Conservation (phyloP, 1,140 invertebrate genomes). For the Schmidtea mediterranea region DNA sequence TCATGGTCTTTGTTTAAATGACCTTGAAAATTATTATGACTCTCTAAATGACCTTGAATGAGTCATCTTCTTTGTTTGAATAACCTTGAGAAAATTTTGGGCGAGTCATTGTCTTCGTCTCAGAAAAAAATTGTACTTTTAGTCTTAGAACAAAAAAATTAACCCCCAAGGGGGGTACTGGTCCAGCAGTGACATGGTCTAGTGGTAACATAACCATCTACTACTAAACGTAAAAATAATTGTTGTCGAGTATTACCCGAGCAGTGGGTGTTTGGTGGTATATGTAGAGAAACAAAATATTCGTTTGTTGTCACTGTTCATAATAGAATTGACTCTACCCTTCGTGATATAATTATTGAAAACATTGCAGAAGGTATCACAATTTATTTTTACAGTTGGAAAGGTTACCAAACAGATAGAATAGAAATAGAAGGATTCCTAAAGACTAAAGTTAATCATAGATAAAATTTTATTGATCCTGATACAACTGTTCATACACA, state of each 20-base stretch:
- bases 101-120: too few relatives aligned
- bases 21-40: too few relatives aligned
- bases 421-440: too few relatives aligned
- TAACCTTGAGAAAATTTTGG: too few relatives aligned
- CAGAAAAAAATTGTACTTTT: too few relatives aligned
- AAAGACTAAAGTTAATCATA: background rate
- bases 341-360: background rate
- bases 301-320: background rate
- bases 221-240: background rate
- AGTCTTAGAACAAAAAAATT: too few relatives aligned
- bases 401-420: background rate
- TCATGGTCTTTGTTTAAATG: too few relatives aligned
- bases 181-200: too few relatives aligned
- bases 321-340: background rate
- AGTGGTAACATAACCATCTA: too few relatives aligned
- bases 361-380: background rate
- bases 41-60: too few relatives aligned
- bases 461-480: background rate
- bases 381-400: background rate
- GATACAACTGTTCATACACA: background rate
- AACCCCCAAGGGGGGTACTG: too few relatives aligned
- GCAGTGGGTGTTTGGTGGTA: constrained; percentile 3
- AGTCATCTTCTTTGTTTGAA: too few relatives aligned
- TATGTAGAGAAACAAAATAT: background rate
- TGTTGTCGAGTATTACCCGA: background rate